Evolutionary conservation across 2,113 vertebrate genomes (phyloP).

Genomic region (Rhegmatorhina hoffmannsi): DNA sequence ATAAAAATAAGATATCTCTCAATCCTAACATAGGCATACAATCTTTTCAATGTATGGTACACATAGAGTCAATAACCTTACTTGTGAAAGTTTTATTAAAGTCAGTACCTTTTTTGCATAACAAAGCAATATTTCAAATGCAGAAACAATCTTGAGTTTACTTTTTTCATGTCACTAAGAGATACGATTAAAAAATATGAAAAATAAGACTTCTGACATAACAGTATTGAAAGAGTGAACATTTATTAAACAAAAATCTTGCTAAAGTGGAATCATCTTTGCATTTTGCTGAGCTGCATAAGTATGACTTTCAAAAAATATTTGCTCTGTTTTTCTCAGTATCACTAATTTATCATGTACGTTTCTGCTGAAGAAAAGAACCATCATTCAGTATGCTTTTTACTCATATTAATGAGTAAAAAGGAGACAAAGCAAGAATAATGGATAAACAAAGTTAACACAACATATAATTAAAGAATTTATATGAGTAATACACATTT

Average conservation of each 20-base stretch:
- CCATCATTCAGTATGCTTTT: not conserved
- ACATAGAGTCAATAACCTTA: not conserved
- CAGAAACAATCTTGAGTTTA: not conserved
- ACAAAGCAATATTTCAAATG: not conserved
- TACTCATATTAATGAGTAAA: not conserved
- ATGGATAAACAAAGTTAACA: not conserved
- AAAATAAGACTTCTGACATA: not conserved
- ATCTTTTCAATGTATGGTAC: not conserved
- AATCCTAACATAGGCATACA: not conserved
- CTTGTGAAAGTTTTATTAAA: not conserved
- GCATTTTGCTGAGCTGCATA: not conserved
- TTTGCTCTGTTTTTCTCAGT: not conserved
- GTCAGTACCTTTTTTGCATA: not conserved
- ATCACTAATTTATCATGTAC: not conserved
- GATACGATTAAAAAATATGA: not conserved
- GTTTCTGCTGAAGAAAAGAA: not conserved
- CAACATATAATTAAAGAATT: not conserved
- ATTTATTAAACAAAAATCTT: not conserved
- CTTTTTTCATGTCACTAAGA: not conserved
- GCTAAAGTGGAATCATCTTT: not conserved
- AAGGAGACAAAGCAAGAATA: not conserved
- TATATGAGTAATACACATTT: not conserved
- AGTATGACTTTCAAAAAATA: not conserved
- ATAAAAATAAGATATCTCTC: not conserved
- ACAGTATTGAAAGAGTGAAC: not conserved